Percentiles rank a stretch among this genome's conserved stretches.
Evolutionary conservation across 2,888 invertebrate species (phyloP).

Genomic region (Pammene fasciana): DNA sequence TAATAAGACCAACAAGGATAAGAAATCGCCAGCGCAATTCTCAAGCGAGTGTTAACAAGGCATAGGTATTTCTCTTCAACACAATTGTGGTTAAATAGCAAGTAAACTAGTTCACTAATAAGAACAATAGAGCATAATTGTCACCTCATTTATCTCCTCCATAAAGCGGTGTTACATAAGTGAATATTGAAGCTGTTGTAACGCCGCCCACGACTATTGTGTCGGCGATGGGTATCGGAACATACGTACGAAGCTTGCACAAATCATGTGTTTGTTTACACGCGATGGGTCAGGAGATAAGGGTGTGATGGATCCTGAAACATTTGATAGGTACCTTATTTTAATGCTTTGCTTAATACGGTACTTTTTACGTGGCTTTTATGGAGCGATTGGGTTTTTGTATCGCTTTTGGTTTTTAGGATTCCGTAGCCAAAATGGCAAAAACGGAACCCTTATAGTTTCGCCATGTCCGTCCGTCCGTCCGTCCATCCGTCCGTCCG

Average conservation of each 20-base stretch:
- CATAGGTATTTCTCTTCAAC: neutral
- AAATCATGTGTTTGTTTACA: conserved; percentile 39
- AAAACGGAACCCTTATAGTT: no score
- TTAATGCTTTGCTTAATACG: neutral
- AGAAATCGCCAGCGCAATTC: no score
- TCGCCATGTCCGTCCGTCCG: no score
- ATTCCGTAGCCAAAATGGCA: no score
- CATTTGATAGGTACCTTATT: conserved; percentile 17
- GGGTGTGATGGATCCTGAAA: conserved; percentile 18
- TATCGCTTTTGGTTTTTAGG: no score
- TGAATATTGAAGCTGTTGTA: conserved; percentile 34
- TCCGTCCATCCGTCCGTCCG: no score
- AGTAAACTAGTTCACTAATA: conserved; percentile 37
- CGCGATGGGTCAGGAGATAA: conserved; percentile 37
- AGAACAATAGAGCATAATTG: conserved; percentile 37
- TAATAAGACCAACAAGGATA: no score
- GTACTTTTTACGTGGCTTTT: no score
- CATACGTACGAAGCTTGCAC: conserved; percentile 36
- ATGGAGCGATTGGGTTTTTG: no score
- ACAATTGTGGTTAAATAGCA: conserved; percentile 17
- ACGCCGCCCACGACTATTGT: conserved; percentile 36
- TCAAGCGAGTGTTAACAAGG: no score
- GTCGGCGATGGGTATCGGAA: conserved; percentile 30
- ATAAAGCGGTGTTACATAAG: conserved; percentile 39
- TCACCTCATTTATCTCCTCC: conserved; percentile 37